Evolutionary conservation across 2,888 invertebrate species (phyloP), one percentile per base, ranked within the genome.

Genomic region (Mantis religiosa): DNA sequence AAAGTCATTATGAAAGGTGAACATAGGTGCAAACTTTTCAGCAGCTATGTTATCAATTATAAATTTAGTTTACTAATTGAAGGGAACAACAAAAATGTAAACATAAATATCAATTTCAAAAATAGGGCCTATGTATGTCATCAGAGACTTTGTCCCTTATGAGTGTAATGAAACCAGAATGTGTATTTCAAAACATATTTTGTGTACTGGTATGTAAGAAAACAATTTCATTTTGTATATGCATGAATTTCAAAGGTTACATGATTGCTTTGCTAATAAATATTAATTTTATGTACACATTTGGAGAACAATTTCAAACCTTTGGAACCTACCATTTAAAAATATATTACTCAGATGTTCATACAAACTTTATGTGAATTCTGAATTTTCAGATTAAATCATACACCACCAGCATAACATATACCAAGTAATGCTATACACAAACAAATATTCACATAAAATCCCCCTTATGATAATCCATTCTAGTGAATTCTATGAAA

Each of bases 191-290:
- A 89, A 89, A 84, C 89, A 89, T 89, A 89, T 89, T 89, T 89
- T 89, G 89, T 89, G 89, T 89, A 89, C 85, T 84, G 84, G 28
- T 82, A 71, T 41, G 82, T 82, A 87, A 41, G 84, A 87, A 88
- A 86, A n/a, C 71, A 84, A 89, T 28, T 88, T 89, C 83, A 83
- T 85, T 89, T 89, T 89, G 88, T 89, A 89, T 82, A 88, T 89
- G 87, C 88, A 87, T 88, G 83, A 88, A 88, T 85, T 89, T 89
- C 87, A 85, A 84, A 89, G 28, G 71, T 87, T 83, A 88, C 89
- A 87, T 81, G 41, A 88, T 88, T 88, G 89, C 88, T 89, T 89
- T 89, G 89, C 88, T 89, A 89, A 89, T 89, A 89, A 89, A 89
- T 88, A 88, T 88, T 27, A 54, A 84, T 88, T 89, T 89, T 88